phyloP scores from a whole-genome alignment of 2,113 vertebrate genomes.

The Maylandia zebra region DNA sequence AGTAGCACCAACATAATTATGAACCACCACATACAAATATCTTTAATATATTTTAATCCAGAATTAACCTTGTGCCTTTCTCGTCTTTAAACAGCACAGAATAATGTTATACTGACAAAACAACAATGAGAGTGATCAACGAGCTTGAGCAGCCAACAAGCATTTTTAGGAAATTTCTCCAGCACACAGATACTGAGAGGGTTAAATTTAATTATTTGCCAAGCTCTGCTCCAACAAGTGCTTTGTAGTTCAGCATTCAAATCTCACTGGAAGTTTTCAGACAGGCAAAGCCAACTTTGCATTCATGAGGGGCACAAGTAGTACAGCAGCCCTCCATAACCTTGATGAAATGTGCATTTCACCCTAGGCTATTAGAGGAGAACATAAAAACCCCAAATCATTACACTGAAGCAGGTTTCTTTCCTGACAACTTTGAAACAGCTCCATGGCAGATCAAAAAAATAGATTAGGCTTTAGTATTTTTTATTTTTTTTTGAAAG shows the following conservation, averaged over 20 bases:
- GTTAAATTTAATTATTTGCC: conserved; percentile 59
- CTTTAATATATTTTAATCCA: not conserved
- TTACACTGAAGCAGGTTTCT: conserved; percentile 52
- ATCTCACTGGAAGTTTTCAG: conserved; percentile 63
- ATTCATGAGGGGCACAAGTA: conserved; percentile 64
- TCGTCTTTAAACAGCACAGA: not conserved
- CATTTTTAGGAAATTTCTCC: conserved; percentile 38
- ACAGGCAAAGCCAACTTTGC: conserved; percentile 59
- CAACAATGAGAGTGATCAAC: conserved; percentile 4
- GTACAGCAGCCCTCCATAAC: conserved; percentile 56
- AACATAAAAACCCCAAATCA: conserved; percentile 51
- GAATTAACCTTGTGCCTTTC: not conserved
- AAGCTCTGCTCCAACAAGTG: conserved; percentile 52
- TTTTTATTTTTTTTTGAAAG: not conserved
- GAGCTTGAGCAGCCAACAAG: conserved; percentile 25
- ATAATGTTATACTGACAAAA: not conserved
- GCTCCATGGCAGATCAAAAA: conserved; percentile 51
- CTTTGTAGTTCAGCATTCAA: conserved; percentile 67
- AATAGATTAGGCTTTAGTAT: conserved; percentile 10
- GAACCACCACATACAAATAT: not conserved
- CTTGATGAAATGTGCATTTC: conserved; percentile 75
- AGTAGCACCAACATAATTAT: not conserved
- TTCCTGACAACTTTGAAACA: conserved; percentile 59
- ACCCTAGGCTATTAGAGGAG: conserved; percentile 65
- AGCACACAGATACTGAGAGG: conserved; percentile 14